Base-by-base conservation (phyloP, 2,888 invertebrate species). In the Cordilura impudica region DNA sequence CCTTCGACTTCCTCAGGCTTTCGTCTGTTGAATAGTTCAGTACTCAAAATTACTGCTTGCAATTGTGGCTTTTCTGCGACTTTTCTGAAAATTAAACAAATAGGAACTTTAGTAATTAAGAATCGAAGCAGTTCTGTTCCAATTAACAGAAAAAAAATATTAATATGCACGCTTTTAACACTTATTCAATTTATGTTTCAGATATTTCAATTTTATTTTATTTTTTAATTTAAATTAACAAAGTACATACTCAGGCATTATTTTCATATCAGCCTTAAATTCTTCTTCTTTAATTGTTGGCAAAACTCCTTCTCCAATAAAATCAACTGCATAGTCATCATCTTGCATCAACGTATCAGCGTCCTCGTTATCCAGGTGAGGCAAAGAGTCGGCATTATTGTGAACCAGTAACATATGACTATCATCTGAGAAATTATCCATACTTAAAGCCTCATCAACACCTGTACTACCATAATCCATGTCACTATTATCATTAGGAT, bases 191-290 rank as follows among this genome's bases (percentile, higher is more conserved):
- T n/a, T n/a, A n/a, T n/a, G n/a, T n/a, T n/a, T n/a, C n/a, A n/a
- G n/a, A n/a, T n/a, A n/a, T n/a, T n/a, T n/a, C n/a, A n/a, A n/a
- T n/a, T n/a, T n/a, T n/a, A n/a, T n/a, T n/a, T n/a, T n/a, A n/a
- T n/a, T n/a, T n/a, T n/a, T n/a, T n/a, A n/a, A n/a, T n/a, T n/a
- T n/a, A n/a, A n/a, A n/a, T n/a, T n/a, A 53, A 29, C 16, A 26
- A 26, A 51, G 16, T 31, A 53, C 61, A 45, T 61, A 71, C 71
- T 21, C 21, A 2, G 70, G n/a, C 19, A 43, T 16, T 16, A 53
- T 21, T 61, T 60, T 60, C 14, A 16, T 21, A 10, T n/a, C 19
- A 26, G 14, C 39, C 29, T 29, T 16, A 69, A 19, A n/a, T 4
- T 49, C 10, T 10, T 56, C n/a, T n/a, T n/a, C n/a, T n/a, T n/a